Conservation (phyloP, 1,140 invertebrate genomes). For the Listronotus bonariensis region DNA sequence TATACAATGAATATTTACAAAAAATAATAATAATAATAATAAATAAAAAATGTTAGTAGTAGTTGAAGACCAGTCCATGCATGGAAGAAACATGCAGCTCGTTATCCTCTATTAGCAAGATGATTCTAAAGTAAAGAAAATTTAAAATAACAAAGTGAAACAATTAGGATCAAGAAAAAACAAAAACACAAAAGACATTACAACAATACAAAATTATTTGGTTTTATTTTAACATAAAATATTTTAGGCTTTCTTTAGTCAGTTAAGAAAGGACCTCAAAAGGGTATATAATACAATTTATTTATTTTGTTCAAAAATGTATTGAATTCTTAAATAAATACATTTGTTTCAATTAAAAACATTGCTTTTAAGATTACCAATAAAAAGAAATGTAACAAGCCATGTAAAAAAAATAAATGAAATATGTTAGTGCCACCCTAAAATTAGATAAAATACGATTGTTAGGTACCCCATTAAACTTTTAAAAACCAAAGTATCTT, state of each 20-base stretch:
- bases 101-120: slow-evolving; percentile 24
- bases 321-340: no score
- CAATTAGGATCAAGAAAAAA: slow-evolving; percentile 2
- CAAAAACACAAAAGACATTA: background rate
- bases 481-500: no score
- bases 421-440: no score
- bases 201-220: background rate
- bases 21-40: slow-evolving; percentile 10
- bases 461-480: no score
- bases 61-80: slow-evolving; percentile 23
- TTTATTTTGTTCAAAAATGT: no score
- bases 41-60: slow-evolving; percentile 12
- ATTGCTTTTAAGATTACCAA: no score
- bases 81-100: slow-evolving; percentile 17
- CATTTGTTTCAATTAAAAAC: no score
- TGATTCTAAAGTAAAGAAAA: slow-evolving; percentile 25
- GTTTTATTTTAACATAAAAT: background rate
- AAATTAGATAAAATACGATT: no score
- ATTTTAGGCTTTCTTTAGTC: background rate
- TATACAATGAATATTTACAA: slow-evolving; percentile 9
- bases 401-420: no score
- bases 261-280: no score
- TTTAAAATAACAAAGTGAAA: slow-evolving; percentile 16
- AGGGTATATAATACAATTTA: no score
- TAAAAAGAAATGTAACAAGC: no score